Percentiles rank a stretch among this genome's conserved stretches.
phyloP scores from a whole-genome alignment of 2,888 invertebrate species.

The Electrophaes corylata region DNA sequence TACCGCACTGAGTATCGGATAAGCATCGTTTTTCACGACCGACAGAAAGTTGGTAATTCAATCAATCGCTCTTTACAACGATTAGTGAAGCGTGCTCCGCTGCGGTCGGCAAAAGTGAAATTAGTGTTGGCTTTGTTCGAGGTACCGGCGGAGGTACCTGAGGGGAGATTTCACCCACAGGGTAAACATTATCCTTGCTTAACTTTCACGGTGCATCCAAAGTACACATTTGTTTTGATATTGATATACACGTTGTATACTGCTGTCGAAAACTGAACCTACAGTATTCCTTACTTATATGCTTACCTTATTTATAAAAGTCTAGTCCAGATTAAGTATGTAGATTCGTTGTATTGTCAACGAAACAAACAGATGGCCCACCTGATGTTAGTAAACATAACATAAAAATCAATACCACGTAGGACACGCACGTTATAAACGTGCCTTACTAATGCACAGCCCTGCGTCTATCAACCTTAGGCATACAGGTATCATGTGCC shows the following conservation, averaged over 20 bases:
- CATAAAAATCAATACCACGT: no score
- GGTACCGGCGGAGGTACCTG: conserved; percentile 42
- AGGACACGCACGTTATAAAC: no score
- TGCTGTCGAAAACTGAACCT: not conserved
- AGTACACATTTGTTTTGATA: conserved; percentile 18
- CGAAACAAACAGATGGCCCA: no score
- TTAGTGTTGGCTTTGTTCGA: conserved; percentile 55
- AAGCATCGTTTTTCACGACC: conserved; percentile 51
- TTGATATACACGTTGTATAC: not conserved
- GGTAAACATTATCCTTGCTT: conserved; percentile 46
- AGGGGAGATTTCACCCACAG: conserved; percentile 50
- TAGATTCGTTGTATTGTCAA: no score
- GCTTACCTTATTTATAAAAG: no score
- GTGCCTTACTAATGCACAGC: no score
- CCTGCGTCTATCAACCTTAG: no score
- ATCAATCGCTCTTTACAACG: conserved; percentile 63
- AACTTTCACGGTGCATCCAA: conserved; percentile 46
- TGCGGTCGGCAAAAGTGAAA: conserved; percentile 71
- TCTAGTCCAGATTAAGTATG: no score
- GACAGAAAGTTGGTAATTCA: conserved; percentile 68
- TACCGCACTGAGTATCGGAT: conserved; percentile 35
- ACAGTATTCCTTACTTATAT: no score
- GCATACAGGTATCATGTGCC: no score
- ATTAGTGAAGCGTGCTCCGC: conserved; percentile 65
- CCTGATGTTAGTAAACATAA: no score